These are phyloP conservation scores for Ancistrus triradiatus DNA, from an alignment of 2,113 vertebrate genomes.

Conservation along the genomic window DNA sequence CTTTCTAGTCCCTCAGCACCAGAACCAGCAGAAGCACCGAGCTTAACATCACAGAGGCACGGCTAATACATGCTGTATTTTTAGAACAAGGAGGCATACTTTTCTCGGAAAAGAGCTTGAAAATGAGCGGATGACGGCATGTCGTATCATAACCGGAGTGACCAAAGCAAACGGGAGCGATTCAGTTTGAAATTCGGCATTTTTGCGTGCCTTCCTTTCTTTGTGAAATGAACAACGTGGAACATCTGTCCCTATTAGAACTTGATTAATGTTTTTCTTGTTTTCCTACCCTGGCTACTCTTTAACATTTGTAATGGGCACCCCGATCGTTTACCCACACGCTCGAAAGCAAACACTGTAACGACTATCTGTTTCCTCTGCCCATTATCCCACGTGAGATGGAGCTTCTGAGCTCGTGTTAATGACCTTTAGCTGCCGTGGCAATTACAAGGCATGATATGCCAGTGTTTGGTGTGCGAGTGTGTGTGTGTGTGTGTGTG, in stretches of 20 bases:
- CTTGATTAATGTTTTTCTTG: slow-evolving; percentile 19
- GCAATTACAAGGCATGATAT: slow-evolving; percentile 67
- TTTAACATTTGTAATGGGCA: slow-evolving; percentile 60
- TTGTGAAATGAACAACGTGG: neutral
- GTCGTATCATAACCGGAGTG: neutral
- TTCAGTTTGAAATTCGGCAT: neutral
- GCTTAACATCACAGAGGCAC: slow-evolving; percentile 59
- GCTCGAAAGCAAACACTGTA: slow-evolving; percentile 71
- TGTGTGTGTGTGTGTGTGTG: too few relatives aligned
- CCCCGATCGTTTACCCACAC: slow-evolving; percentile 62
- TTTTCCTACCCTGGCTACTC: slow-evolving; percentile 42
- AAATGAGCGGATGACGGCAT: slow-evolving; percentile 5
- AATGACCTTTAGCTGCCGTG: slow-evolving; percentile 70
- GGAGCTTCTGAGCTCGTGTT: slow-evolving; percentile 60
- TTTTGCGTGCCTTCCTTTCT: neutral
- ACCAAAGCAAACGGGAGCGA: neutral
- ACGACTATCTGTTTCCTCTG: slow-evolving; percentile 48
- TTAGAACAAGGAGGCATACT: slow-evolving; percentile 31
- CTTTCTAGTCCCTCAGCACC: slow-evolving; percentile 57
- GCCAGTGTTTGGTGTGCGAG: slow-evolving; percentile 40
- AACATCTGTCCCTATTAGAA: slow-evolving; percentile 32
- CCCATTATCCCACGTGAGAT: slow-evolving; percentile 52
- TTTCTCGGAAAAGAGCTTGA: slow-evolving; percentile 30
- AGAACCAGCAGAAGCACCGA: slow-evolving; percentile 65
- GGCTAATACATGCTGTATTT: slow-evolving; percentile 42